These are phyloP conservation scores for Chrysaora quinquecirrha DNA, from an alignment of 30 jellyfish, hydroid and myxozoan genomes.

Conservation along the genomic window DNA sequence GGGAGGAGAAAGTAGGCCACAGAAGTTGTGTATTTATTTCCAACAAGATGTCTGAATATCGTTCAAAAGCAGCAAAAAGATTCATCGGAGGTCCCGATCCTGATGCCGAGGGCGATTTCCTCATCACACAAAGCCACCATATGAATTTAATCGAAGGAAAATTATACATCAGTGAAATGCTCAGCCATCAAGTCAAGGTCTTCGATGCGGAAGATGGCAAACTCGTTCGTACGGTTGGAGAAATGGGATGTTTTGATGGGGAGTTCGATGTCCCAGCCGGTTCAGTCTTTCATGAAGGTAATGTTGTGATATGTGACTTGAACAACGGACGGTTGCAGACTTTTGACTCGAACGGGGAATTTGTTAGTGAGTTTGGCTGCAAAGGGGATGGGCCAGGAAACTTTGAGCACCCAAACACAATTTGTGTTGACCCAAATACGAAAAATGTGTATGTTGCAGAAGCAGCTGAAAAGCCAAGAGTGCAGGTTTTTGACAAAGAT, in stretches of 20 bases:
- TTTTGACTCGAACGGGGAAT: conserved; percentile 45
- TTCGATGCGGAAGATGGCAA: conserved; percentile 55
- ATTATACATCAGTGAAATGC: conserved; percentile 65
- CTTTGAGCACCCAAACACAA: conserved; percentile 53
- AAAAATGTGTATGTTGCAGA: conserved; percentile 40
- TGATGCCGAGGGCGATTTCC: conserved; percentile 58
- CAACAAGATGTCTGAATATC: conserved; percentile 70
- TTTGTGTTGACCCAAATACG: conserved; percentile 39
- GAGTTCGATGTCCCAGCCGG: conserved; percentile 76
- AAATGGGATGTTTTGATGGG: conserved; percentile 67
- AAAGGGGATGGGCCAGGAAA: conserved; percentile 68
- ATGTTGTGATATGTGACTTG: conserved; percentile 49
- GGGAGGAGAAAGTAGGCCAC: too few relatives aligned
- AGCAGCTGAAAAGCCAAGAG: conserved; percentile 55
- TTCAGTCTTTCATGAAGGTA: conserved; percentile 47
- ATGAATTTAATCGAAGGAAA: conserved; percentile 63
- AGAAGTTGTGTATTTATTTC: too few relatives aligned
- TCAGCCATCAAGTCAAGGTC: conserved; percentile 61
- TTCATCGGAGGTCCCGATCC: conserved; percentile 46
- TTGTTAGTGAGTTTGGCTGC: conserved; percentile 59
- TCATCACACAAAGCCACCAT: conserved; percentile 80
- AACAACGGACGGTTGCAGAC: conserved; percentile 58
- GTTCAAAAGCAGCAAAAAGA: conserved; percentile 39
- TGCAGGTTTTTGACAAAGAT: conserved; percentile 56
- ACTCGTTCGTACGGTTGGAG: conserved; percentile 54